A percentile compares a stretch with the other conserved stretches of the same genome.
These are phyloP conservation scores for Calosoma granatense DNA, from an alignment of 1,140 invertebrate species.

Conservation along the genomic window DNA sequence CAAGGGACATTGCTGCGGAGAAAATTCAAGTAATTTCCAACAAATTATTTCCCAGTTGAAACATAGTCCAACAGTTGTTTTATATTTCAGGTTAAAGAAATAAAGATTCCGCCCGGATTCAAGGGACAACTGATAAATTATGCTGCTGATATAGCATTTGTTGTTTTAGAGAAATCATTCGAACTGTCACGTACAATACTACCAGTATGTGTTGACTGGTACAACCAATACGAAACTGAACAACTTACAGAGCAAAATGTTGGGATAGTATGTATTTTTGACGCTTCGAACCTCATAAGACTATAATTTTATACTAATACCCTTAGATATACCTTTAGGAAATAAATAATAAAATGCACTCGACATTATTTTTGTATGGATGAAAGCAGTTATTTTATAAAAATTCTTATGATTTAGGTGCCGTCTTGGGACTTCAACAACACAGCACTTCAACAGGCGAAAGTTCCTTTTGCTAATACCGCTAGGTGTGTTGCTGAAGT, in stretches of 20 bases:
- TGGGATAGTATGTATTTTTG: neutral
- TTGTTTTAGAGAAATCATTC: neutral
- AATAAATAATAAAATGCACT: neutral
- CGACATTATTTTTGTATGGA: neutral
- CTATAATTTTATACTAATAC: too few species aligned
- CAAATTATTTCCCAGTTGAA: neutral
- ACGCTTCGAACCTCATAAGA: too few species aligned
- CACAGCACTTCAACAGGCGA: neutral
- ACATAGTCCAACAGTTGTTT: neutral
- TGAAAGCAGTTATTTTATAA: neutral
- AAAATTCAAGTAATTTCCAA: constrained; percentile 10
- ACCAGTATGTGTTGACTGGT: neutral
- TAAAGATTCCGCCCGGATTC: constrained; percentile 7
- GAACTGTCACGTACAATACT: neutral
- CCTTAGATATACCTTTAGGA: too few species aligned
- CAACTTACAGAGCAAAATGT: neutral
- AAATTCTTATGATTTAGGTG: neutral
- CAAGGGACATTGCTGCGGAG: neutral
- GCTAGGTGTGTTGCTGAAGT: neutral
- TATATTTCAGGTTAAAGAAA: neutral
- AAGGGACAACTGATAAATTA: neutral
- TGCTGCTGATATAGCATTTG: neutral
- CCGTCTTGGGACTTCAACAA: neutral
- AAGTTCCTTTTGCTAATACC: too few species aligned
- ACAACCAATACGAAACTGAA: neutral